Base-by-base conservation (phyloP, 2,113 vertebrate species). In the Rhinopomastus cyanomelas region DNA sequence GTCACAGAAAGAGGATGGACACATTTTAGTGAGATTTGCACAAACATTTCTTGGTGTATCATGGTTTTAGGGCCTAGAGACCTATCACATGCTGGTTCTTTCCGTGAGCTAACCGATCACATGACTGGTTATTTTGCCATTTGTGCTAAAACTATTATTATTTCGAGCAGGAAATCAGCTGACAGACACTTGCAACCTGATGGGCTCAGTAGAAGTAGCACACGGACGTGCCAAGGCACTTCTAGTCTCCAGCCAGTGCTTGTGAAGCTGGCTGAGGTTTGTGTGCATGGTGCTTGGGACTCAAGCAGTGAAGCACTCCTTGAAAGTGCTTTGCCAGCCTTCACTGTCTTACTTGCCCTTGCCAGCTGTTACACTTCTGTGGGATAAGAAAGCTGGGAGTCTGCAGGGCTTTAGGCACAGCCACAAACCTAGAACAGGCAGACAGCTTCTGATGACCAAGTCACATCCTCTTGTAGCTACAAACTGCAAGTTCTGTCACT, bases 161-260 rank as follows among this genome's bases (percentile, higher is more conserved):
- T 51, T 77, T 78, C 19, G 52, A 52, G 44, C 15, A 57, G 36
- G 42, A 32, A 57, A 62, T n/a, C 11, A 32, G 22, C 22, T 59
- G 39, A 20, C 46, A 66, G 30, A 77, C 46, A 34, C 32, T 44
- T 32, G 25, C 59, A 61, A 65, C 46, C 53, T 42, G 34, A 36
- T 29, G 53, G 34, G 53, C 53, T 61, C 30, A 29, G 42, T 9
- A 23, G 53, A 16, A 76, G 51, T 1, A 0, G 20, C 32, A 42
- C 21, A 12, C 0, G 14, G 14, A 67, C 34, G 15, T 42, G 34
- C n/a, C 2, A 3, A 46, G 55, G 29, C 7, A 6, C 19, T 55
- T 49, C 15, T n/a, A 52, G 10, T 68, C 53, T 91, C 34, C 75
- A 62, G 15, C 42, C 11, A n/a, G 29, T 1, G 1, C 1, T 0